Evolutionary conservation across 1,140 invertebrate species (phyloP).

Genomic region (Lerema accius): DNA sequence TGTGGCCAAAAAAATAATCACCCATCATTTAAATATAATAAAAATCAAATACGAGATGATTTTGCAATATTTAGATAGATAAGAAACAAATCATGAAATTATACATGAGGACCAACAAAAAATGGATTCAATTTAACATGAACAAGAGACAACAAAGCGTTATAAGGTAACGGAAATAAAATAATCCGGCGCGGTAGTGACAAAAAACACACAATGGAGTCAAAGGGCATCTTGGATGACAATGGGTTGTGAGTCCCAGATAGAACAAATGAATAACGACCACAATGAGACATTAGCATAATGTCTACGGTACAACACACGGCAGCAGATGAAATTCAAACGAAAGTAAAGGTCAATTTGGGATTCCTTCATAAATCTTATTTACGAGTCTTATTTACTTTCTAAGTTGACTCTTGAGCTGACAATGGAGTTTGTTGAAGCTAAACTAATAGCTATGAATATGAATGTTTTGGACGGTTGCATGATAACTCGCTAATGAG

Average conservation of each 20-base stretch:
- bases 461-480: not conserved
- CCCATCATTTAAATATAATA: not conserved
- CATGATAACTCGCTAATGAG: constrained; percentile 7
- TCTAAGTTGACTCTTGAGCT: too few relatives aligned
- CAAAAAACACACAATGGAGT: constrained; percentile 80
- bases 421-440: constrained; percentile 23
- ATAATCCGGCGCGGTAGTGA: constrained; percentile 65
- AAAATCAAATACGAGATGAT: constrained; percentile 23
- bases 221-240: constrained; percentile 73
- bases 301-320: constrained; percentile 49
- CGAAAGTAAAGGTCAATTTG: constrained; percentile 58
- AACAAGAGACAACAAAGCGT: constrained; percentile 64
- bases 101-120: constrained; percentile 34
- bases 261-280: constrained; percentile 72
- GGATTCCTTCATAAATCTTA: constrained; percentile 54
- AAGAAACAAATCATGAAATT: constrained; percentile 23
- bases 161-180: constrained; percentile 79
- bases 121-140: constrained; percentile 56
- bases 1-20: too few relatives aligned
- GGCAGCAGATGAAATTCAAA: constrained; percentile 41
- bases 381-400: constrained; percentile 49
- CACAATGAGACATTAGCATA: constrained; percentile 78
- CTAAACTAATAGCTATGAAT: not conserved
- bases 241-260: constrained; percentile 56
- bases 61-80: constrained; percentile 19